A percentile compares a stretch with the other conserved stretches of the same genome.
phyloP scores from a whole-genome alignment of 2,888 invertebrate genomes.

The Aphodius sticticus region DNA sequence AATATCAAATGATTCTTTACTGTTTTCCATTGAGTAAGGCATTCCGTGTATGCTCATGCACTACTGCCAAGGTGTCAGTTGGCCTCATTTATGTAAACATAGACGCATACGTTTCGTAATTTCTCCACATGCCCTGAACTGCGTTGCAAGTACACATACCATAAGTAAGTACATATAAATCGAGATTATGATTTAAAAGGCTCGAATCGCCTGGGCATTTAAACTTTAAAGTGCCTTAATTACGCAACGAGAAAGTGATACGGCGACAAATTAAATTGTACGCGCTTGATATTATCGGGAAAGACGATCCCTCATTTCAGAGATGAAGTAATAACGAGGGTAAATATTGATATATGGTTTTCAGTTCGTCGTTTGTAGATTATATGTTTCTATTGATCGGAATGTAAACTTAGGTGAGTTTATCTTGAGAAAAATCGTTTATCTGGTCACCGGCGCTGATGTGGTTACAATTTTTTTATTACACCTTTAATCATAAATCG shows the following conservation, averaged over 20 bases:
- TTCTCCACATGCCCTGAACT: not conserved
- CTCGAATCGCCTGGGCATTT: not conserved
- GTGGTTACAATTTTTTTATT: too few relatives aligned
- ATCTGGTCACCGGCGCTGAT: too few relatives aligned
- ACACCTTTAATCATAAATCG: not conserved
- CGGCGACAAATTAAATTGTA: not conserved
- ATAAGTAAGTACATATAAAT: slow-evolving; percentile 13
- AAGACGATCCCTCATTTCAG: not conserved
- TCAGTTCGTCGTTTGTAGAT: not conserved
- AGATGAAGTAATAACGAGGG: not conserved
- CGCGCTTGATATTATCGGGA: not conserved
- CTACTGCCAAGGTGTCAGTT: not conserved
- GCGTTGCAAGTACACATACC: not conserved
- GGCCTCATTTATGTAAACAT: not conserved
- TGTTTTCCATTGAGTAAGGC: not conserved
- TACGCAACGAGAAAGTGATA: not conserved
- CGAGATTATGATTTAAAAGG: not conserved
- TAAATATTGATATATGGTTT: not conserved
- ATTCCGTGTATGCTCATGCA: not conserved
- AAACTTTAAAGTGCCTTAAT: not conserved
- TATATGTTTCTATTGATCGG: not conserved
- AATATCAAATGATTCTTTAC: not conserved
- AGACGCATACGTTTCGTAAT: not conserved
- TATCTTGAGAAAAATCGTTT: not conserved
- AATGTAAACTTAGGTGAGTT: not conserved